Percentiles rank a stretch among this genome's conserved stretches.
These are phyloP conservation scores for Sarcophaga subvicina DNA, from an alignment of 2,888 invertebrate species.

Conservation along the genomic window DNA sequence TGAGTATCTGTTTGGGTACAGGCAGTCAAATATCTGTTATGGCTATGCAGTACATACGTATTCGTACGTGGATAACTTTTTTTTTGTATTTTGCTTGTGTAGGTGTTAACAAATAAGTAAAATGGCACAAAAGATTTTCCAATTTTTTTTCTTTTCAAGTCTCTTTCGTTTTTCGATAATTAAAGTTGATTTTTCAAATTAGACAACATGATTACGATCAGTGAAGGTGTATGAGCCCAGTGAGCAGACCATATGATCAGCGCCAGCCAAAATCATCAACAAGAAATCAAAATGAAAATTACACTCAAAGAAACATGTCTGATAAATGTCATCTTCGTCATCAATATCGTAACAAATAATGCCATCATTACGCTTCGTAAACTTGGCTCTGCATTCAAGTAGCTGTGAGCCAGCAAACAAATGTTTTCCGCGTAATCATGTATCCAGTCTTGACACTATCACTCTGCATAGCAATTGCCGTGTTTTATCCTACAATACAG, in stretches of 20 bases:
- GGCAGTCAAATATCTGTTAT: not conserved
- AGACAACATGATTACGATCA: constrained; percentile 35
- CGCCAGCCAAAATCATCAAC: not conserved
- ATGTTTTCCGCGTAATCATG: no score
- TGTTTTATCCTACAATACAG: no score
- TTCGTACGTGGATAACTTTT: not conserved
- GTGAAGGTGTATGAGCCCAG: constrained; percentile 42
- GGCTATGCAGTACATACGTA: not conserved
- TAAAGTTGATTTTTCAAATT: constrained; percentile 45
- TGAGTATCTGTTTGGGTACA: not conserved
- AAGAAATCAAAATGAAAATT: constrained; percentile 2
- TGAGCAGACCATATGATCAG: constrained; percentile 26
- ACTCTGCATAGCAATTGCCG: no score
- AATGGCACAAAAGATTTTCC: constrained; percentile 14
- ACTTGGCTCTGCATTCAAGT: no score
- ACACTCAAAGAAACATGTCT: constrained; percentile 32
- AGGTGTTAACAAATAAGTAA: constrained; percentile 25
- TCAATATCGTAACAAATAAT: no score
- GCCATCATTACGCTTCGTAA: no score
- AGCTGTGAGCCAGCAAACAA: no score
- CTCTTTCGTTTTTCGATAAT: constrained; percentile 38
- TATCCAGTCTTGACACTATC: no score
- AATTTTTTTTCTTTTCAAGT: constrained; percentile 7
- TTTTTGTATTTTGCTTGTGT: not conserved
- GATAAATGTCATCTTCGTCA: no score